A percentile compares a stretch with the other conserved stretches of the same genome.
These are phyloP conservation scores for Pachliopta kotzebuea DNA, from an alignment of 2,888 invertebrate genomes.

Conservation along the genomic window DNA sequence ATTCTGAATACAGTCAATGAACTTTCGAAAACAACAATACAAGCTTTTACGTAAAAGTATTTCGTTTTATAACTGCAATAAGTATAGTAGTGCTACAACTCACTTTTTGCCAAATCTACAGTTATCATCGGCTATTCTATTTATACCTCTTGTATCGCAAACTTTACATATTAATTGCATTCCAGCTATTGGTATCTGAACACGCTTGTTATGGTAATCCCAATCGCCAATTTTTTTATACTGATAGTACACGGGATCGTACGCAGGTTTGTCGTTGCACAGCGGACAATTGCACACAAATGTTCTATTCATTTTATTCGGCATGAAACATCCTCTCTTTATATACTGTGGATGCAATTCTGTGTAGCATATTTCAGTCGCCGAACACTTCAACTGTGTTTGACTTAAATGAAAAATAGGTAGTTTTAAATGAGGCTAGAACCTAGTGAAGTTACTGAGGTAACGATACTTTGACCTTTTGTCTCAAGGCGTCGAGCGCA, in stretches of 20 bases:
- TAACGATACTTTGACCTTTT: too few species aligned
- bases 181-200: conserved; percentile 42
- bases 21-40: too few species aligned
- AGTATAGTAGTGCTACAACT: conserved; percentile 30
- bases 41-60: too few species aligned
- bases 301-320: conserved; percentile 50
- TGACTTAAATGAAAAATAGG: conserved; percentile 40
- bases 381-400: conserved; percentile 40
- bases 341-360: conserved; percentile 57
- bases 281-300: conserved; percentile 65
- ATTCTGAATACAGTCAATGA: too few species aligned
- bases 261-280: conserved; percentile 60
- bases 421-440: too few species aligned
- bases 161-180: conserved; percentile 54
- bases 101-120: conserved; percentile 54
- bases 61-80: too few species aligned
- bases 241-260: conserved; percentile 47
- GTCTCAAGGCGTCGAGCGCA: too few species aligned
- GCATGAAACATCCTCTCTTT: conserved; percentile 56
- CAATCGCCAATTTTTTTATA: conserved; percentile 54
- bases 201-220: conserved; percentile 56
- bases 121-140: conserved; percentile 42
- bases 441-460: too few species aligned
- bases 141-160: conserved; percentile 51
- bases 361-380: conserved; percentile 49